phyloP scores from a whole-genome alignment of 2,113 vertebrate genomes.

The Caloenas nicobarica region DNA sequence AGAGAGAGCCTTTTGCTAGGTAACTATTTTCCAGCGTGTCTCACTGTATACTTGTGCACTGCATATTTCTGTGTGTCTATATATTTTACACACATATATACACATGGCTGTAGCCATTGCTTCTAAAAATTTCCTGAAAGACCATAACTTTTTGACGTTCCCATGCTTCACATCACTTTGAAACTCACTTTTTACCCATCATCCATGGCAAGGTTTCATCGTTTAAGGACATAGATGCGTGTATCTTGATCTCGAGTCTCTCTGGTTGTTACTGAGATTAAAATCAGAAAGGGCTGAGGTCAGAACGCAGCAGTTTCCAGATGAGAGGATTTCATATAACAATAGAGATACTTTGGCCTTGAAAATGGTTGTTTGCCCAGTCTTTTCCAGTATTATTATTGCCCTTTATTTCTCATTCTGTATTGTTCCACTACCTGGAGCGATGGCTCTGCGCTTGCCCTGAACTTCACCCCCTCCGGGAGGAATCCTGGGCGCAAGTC shows the following conservation, averaged over 20 bases:
- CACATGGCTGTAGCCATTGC: fast-evolving
- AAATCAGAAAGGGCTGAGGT: background rate
- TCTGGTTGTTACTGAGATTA: background rate
- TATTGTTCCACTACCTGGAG: background rate
- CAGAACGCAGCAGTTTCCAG: background rate
- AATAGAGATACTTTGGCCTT: background rate
- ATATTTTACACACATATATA: fast-evolving
- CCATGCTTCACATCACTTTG: background rate
- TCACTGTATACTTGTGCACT: fast-evolving
- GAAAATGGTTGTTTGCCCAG: background rate
- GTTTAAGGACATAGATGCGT: background rate
- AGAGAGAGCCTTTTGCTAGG: background rate
- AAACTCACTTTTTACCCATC: background rate
- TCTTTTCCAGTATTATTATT: background rate
- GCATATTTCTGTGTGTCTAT: background rate
- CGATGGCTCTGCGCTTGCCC: background rate
- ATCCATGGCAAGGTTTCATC: background rate
- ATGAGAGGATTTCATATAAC: background rate
- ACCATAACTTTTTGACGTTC: background rate
- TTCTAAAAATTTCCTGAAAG: background rate
- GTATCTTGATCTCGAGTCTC: background rate
- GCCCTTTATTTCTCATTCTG: background rate
- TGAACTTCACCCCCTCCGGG: background rate
- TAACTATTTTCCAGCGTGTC: background rate
- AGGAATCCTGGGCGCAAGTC: background rate